Evolutionary conservation across 2,113 vertebrate genomes (phyloP).

Genomic region (Gallinago media): DNA sequence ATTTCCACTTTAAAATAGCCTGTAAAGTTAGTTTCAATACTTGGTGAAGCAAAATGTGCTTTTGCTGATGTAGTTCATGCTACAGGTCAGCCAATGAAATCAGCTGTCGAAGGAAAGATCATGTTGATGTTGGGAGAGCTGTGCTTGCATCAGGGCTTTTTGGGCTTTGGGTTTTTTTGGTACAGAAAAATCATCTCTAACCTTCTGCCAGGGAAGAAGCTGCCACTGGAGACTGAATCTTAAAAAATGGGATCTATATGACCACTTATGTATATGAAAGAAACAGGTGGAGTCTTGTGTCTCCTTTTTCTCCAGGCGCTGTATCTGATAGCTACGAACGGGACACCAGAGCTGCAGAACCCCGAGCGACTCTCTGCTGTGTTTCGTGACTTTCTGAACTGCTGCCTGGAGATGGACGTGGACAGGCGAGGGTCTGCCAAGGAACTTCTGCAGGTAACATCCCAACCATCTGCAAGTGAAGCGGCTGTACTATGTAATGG

Average conservation of each 20-base stretch:
- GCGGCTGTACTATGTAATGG: fast-evolving
- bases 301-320: slow-evolving; percentile 81
- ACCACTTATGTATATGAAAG: neutral
- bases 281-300: neutral
- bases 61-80: neutral
- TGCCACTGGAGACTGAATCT: neutral
- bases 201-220: neutral
- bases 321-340: slow-evolving; percentile 98
- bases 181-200: neutral
- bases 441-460: slow-evolving; percentile 92
- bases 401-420: slow-evolving; percentile 98
- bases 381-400: slow-evolving; percentile 97
- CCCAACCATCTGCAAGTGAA: neutral
- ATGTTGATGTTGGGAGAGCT: neutral
- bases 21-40: neutral
- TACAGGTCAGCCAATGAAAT: slow-evolving; percentile 20
- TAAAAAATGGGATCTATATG: fast-evolving
- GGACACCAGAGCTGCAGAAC: slow-evolving; percentile 97
- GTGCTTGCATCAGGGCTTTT: neutral
- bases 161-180: neutral
- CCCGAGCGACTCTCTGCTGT: slow-evolving; percentile 94
- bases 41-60: neutral
- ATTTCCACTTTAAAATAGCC: neutral
- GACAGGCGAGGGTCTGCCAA: slow-evolving; percentile 96
- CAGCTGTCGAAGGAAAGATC: neutral